A percentile compares a stretch with the other conserved stretches of the same genome.
phyloP scores from a whole-genome alignment of 2,888 invertebrate genomes.

The Drosophila lacicola region DNA sequence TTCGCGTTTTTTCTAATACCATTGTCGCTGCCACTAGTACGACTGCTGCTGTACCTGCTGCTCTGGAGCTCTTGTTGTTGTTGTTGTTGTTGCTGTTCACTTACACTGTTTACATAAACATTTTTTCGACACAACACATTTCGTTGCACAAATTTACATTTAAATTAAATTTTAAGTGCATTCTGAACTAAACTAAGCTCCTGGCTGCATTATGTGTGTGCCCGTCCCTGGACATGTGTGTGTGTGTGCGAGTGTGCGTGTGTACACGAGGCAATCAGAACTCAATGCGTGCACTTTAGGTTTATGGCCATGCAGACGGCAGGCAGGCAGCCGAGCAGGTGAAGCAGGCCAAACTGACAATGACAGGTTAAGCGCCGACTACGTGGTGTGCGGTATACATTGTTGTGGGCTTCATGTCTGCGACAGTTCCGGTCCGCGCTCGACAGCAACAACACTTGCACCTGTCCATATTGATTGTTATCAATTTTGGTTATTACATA shows the following conservation, averaged over 20 bases:
- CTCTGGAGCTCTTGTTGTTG: conserved; percentile 16
- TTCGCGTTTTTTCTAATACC: conserved; percentile 52
- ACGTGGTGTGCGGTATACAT: conserved; percentile 44
- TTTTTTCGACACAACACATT: conserved; percentile 81
- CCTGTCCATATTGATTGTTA: conserved; percentile 77
- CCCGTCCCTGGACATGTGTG: conserved; percentile 2
- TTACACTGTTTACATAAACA: conserved; percentile 81
- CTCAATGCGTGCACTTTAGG: conserved; percentile 80
- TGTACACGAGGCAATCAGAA: conserved; percentile 67
- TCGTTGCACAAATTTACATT: conserved; percentile 81
- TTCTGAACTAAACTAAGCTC: conserved; percentile 80
- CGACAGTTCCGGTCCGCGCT: conserved; percentile 40
- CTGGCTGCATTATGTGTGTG: conserved; percentile 42
- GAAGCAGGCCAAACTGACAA: conserved; percentile 66
- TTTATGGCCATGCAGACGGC: conserved; percentile 47
- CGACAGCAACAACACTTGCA: conserved; percentile 49
- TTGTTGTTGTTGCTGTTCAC: conserved; percentile 48
- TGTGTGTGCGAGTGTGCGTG: conserved; percentile 8
- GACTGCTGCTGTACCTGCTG: conserved; percentile 12
- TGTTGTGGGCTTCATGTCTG: conserved; percentile 47
- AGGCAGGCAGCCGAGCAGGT: conserved; percentile 5
- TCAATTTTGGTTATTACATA: conserved; percentile 79
- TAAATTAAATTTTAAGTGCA: conserved; percentile 82
- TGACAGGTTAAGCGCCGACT: conserved; percentile 79
- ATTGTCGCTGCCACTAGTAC: conserved; percentile 58